Base-by-base conservation (phyloP, 92 coral and sea anemone genomes). In the Zoanthus sociatus region DNA sequence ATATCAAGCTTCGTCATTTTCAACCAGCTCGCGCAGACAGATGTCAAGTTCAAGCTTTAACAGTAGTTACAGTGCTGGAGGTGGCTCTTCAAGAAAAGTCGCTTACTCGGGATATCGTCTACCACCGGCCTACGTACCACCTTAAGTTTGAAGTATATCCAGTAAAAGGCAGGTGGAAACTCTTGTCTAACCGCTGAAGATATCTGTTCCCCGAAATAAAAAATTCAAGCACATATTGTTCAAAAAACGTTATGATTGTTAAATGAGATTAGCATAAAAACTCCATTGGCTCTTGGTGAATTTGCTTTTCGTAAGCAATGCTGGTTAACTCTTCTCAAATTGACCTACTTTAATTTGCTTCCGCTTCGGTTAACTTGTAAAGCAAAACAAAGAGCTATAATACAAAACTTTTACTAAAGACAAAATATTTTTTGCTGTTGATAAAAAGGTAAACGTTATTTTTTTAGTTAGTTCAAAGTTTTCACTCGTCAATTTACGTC, bases 121-220 rank as follows among this genome's bases (percentile, higher is more conserved):
- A 9, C 99, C 99, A 31, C 99, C 99, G 30, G 98, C 99, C 16
- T 97, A 97, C 75, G 99, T 97, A 12, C 98, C 99, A 72, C 99
- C 98, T 50, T 97, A 89, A 92, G 63, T 71, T 64, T 33, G 17
- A 44, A 46, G 61, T 50, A 50, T 37, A 10, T 2, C 16, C 13
- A 7, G 72, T 42, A 17, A 13, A 5, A 45, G 72, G 51, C 7
- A 33, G 50, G 12, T 17, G 8, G 53, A 78, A 58, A 60, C 75
- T n/a, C 14, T 64, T 66, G 10, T 64, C 73, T 64, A 61, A 71
- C 45, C 63, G 21, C 51, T 44, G 76, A 20, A 81, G n/a, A 15
- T 3, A 21, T 10, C 45, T 54, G 8, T 18, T 12, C 61, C 53
- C 30, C 14, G 46, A 44, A 11, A 11, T 9, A 3, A 70, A 74